These are phyloP conservation scores for Aplidium turbinatum DNA, from an alignment of 23 tunicate genomes.

Conservation along the genomic window DNA sequence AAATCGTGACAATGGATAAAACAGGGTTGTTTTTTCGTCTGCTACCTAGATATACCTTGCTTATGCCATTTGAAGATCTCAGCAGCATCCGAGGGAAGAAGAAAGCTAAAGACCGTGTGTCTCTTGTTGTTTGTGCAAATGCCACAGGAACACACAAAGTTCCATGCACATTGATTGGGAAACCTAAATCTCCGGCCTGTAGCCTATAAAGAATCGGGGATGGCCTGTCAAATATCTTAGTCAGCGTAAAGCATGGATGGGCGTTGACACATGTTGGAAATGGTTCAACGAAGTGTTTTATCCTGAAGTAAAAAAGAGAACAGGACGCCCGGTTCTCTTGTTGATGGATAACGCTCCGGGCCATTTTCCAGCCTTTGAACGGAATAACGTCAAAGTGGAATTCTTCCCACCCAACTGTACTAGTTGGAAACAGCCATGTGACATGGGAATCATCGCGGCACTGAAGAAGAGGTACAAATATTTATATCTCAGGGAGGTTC, in stretches of 20 bases:
- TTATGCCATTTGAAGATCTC: slow-evolving; percentile 36
- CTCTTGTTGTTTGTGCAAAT: slow-evolving; percentile 33
- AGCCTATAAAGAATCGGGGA: slow-evolving; percentile 18
- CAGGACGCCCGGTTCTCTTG: slow-evolving; percentile 44
- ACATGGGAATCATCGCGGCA: slow-evolving; percentile 56
- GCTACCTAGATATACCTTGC: slow-evolving; percentile 39
- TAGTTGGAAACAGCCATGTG: slow-evolving; percentile 43
- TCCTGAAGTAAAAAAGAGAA: slow-evolving; percentile 49
- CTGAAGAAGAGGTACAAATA: slow-evolving; percentile 37
- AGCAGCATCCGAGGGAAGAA: slow-evolving; percentile 43
- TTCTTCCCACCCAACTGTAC: slow-evolving; percentile 38
- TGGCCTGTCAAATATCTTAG: slow-evolving; percentile 39
- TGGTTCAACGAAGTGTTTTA: slow-evolving; percentile 42
- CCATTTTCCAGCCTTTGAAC: slow-evolving; percentile 22
- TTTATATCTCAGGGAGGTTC: slow-evolving; percentile 24
- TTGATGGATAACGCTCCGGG: slow-evolving; percentile 32
- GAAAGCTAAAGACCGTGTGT: slow-evolving; percentile 10
- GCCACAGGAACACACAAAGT: slow-evolving; percentile 55
- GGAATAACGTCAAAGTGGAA: slow-evolving; percentile 16
- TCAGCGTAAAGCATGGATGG: slow-evolving; percentile 58
- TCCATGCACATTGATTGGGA: slow-evolving; percentile 49
- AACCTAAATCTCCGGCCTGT: slow-evolving; percentile 49
- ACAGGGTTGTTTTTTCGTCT: slow-evolving; percentile 64
- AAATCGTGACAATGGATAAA: no score
- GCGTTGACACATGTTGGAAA: slow-evolving; percentile 46